phyloP scores from a whole-genome alignment of 2,797 vertebrate genomes.

The Spinibarbus caldwelli region DNA sequence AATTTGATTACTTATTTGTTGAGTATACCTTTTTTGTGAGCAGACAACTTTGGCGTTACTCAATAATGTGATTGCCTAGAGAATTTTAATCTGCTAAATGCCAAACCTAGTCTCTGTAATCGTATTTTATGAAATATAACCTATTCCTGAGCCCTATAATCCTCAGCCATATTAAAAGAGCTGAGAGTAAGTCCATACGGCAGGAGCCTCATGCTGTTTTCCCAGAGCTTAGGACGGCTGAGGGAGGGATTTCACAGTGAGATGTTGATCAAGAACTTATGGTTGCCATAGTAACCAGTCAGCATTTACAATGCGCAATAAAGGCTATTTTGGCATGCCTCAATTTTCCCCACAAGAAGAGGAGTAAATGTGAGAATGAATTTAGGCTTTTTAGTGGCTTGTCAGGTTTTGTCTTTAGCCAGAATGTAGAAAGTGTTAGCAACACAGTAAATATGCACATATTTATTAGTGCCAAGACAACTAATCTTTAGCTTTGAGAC shows the following conservation, averaged over 20 bases:
- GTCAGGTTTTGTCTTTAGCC: background rate
- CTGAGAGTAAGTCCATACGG: conserved; percentile 15
- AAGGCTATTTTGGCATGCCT: background rate
- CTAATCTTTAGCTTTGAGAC: background rate
- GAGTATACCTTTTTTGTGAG: conserved; percentile 1
- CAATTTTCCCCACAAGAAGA: background rate
- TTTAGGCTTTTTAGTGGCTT: background rate
- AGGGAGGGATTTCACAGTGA: conserved; percentile 43
- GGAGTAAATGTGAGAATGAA: background rate
- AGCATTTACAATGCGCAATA: conserved; percentile 32
- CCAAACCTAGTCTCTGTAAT: conserved; percentile 30
- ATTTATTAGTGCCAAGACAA: background rate
- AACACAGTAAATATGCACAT: background rate
- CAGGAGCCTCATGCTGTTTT: conserved; percentile 18
- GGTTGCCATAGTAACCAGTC: conserved; percentile 64
- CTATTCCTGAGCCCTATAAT: conserved; percentile 21
- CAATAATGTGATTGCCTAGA: conserved; percentile 14
- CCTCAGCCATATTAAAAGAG: conserved; percentile 30
- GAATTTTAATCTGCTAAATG: conserved; percentile 44
- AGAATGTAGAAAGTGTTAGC: background rate
- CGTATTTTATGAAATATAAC: conserved; percentile 42
- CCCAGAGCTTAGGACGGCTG: conserved; percentile 11
- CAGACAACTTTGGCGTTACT: background rate
- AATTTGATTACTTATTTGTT: background rate
- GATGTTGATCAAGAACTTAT: conserved; percentile 39